These are phyloP conservation scores for Dryoscopus gambensis DNA, from an alignment of 2,113 vertebrate genomes.

Conservation along the genomic window DNA sequence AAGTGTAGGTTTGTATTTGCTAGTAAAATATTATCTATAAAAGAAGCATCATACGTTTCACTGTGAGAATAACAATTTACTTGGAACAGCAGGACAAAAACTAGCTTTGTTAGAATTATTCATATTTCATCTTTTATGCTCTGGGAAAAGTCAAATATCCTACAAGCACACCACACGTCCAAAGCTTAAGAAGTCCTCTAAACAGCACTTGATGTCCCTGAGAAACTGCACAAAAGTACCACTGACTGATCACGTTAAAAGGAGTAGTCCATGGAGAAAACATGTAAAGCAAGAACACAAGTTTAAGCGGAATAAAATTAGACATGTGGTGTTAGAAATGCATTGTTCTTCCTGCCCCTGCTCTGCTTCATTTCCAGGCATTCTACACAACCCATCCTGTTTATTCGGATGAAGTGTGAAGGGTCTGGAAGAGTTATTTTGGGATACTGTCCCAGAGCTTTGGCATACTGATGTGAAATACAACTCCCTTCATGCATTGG, in stretches of 20 bases:
- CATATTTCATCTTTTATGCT: not conserved
- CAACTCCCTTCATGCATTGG: not conserved
- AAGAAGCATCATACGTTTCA: not conserved
- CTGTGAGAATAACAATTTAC: not conserved
- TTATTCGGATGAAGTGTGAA: not conserved
- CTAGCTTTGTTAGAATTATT: not conserved
- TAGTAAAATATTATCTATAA: not conserved
- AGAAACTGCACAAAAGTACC: not conserved
- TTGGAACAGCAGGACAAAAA: not conserved
- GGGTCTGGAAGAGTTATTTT: not conserved
- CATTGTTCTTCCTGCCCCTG: not conserved
- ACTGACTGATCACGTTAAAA: not conserved
- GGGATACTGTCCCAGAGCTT: not conserved
- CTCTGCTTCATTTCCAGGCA: conserved; percentile 33
- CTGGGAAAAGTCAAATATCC: not conserved
- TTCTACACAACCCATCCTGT: conserved; percentile 46
- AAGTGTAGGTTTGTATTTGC: not conserved
- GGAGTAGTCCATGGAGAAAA: not conserved
- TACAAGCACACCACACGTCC: fast-evolving
- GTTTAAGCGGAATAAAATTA: conserved; percentile 34
- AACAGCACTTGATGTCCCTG: not conserved
- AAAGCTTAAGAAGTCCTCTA: not conserved
- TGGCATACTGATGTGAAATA: not conserved
- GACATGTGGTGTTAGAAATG: not conserved
- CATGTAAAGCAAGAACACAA: not conserved